Evolutionary conservation across 2,888 invertebrate genomes (phyloP).

Genomic region (Chromoteleia sp.): DNA sequence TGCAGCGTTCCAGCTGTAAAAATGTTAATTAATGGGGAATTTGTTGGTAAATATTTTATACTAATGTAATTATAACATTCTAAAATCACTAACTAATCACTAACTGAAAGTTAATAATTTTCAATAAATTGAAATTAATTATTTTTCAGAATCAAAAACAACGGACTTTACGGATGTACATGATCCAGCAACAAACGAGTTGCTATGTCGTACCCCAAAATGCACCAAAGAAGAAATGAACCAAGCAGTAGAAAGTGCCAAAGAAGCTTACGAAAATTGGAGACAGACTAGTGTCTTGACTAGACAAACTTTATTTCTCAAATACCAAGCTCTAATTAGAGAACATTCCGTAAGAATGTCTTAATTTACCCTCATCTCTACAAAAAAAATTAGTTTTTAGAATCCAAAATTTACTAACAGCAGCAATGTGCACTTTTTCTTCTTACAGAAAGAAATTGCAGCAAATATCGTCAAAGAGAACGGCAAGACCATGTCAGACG

Average conservation of each 20-base stretch:
- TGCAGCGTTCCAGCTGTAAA: conserved; percentile 91
- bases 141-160: conserved; percentile 92
- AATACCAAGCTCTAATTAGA: conserved; percentile 85
- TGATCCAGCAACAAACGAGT: conserved; percentile 97
- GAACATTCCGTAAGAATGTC: conserved; percentile 76
- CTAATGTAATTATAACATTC: not conserved
- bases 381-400: too few relatives aligned
- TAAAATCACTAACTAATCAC: not conserved
- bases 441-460: conserved; percentile 90
- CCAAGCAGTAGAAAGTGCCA: conserved; percentile 93
- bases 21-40: conserved; percentile 97
- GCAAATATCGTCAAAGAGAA: conserved; percentile 97
- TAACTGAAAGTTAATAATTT: not conserved
- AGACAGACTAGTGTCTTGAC: conserved; percentile 95
- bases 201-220: conserved; percentile 93
- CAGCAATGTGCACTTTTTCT: not conserved
- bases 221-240: conserved; percentile 95
- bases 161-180: conserved; percentile 97
- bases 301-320: conserved; percentile 97
- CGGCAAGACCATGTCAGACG: conserved; percentile 98
- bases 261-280: conserved; percentile 92
- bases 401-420: not conserved
- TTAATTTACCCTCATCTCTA: not conserved
- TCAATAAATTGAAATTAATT: conserved; percentile 4
- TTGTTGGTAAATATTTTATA: conserved; percentile 85